Evolutionary conservation across 2,888 invertebrate genomes (phyloP), one percentile per base, ranked within the genome.

Genomic region (Clepsis dumicolana): DNA sequence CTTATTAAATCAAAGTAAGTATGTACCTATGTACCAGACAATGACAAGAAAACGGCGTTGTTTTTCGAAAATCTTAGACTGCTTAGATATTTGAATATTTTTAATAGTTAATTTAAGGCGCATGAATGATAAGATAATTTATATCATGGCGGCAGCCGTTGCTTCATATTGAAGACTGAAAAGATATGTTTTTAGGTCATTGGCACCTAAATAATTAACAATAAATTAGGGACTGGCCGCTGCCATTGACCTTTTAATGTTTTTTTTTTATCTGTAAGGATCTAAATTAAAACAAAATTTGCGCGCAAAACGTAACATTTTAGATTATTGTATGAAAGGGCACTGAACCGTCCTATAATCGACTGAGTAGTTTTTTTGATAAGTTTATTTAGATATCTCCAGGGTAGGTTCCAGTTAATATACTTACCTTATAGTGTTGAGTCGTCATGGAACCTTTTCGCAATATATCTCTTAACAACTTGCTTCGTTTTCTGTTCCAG

Each of bases 401-500:
- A n/a, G n/a, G n/a, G n/a, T n/a, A n/a, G n/a, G n/a, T n/a, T n/a
- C n/a, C n/a, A n/a, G n/a, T n/a, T n/a, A n/a, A n/a, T n/a, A n/a
- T n/a, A n/a, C n/a, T n/a, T n/a, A n/a, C n/a, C n/a, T n/a, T n/a
- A n/a, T n/a, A n/a, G n/a, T 29, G 29, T 29, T 29, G 3, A 29
- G 29, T 8, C 29, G 29, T 29, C 8, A 8, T 8, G 29, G 29
- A 29, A 29, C 8, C 29, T 5, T 29, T 29, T 8, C 2, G 29
- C 29, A 29, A 29, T 29, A n/a, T 14, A 44, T 18, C 4, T 18
- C 8, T 7, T 14, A 7, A 62, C 38, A 7, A 16, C 1, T 8
- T 8, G 18, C 10, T 50, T 59, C n/a, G 44, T 18, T 66, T 53
- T 62, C 35, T 63, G 38, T 67, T 67, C 21, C 67, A 67, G 67